phyloP scores from a whole-genome alignment of 2,888 invertebrate species.

The Morpho deidamia region DNA sequence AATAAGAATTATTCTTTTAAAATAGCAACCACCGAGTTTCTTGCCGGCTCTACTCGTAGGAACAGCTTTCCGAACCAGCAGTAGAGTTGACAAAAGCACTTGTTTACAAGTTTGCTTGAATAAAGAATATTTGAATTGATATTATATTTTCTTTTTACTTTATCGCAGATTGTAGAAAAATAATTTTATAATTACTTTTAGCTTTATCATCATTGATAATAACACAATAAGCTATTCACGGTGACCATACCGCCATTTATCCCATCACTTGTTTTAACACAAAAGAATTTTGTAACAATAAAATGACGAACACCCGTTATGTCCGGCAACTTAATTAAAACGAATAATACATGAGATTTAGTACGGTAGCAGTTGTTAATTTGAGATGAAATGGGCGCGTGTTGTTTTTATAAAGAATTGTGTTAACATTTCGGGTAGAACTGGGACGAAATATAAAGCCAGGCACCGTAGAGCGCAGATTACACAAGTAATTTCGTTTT shows the following conservation, averaged over 20 bases:
- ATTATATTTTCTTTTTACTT: too few species aligned
- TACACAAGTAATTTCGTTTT: too few species aligned
- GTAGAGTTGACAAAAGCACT: too few species aligned
- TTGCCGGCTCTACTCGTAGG: too few species aligned
- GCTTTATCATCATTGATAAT: background rate
- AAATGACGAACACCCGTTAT: slow-evolving; percentile 1
- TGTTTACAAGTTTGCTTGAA: too few species aligned
- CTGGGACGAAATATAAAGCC: background rate
- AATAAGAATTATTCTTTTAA: too few species aligned
- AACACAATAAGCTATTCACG: background rate
- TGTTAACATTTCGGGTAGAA: background rate
- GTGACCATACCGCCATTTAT: background rate
- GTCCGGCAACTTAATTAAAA: slow-evolving; percentile 9
- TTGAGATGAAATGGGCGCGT: slow-evolving; percentile 1
- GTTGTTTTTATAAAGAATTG: background rate
- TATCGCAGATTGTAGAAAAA: too few species aligned
- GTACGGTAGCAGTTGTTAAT: slow-evolving; percentile 7
- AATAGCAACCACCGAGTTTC: too few species aligned
- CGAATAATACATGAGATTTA: slow-evolving; percentile 10
- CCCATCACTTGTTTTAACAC: background rate
- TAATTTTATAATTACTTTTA: too few species aligned
- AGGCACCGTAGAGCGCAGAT: background rate
- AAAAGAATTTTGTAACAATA: slow-evolving; percentile 4
- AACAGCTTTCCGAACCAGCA: too few species aligned
- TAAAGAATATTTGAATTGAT: too few species aligned